A percentile compares a stretch with the other conserved stretches of the same genome.
These are phyloP conservation scores for Fragum whitleyi DNA, from an alignment of 2,888 invertebrate species.

Conservation along the genomic window DNA sequence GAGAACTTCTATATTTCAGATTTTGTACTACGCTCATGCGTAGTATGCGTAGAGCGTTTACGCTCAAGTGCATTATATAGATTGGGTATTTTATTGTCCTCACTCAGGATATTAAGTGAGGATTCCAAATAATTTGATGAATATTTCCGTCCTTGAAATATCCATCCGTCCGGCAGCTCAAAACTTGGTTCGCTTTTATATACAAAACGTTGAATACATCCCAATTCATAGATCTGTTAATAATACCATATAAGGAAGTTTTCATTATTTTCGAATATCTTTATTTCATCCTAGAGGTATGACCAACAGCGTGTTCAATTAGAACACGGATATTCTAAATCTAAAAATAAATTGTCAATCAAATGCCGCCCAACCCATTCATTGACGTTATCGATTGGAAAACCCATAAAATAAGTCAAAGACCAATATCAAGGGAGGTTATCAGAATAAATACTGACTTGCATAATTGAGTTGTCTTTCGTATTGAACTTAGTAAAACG, in stretches of 20 bases:
- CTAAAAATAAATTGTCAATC: not conserved
- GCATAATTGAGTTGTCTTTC: not conserved
- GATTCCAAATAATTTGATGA: slow-evolving; percentile 17
- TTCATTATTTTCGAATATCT: not conserved
- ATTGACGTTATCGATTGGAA: not conserved
- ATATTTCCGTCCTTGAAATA: slow-evolving; percentile 12
- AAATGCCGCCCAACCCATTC: not conserved
- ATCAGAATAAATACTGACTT: not conserved
- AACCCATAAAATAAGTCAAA: not conserved
- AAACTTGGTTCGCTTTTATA: not conserved
- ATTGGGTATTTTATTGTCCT: not conserved
- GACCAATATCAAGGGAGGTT: not conserved
- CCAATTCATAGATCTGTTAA: not conserved
- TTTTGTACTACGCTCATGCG: too few relatives aligned
- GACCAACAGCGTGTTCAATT: not conserved
- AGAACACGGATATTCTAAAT: not conserved
- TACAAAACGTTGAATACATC: not conserved
- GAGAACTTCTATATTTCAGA: too few relatives aligned
- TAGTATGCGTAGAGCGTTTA: too few relatives aligned
- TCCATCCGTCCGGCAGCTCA: slow-evolving; percentile 11
- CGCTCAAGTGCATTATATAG: too few relatives aligned
- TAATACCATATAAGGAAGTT: not conserved
- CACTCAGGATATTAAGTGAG: slow-evolving; percentile 14
- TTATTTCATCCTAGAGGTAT: not conserved
- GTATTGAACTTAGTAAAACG: too few relatives aligned